Evolutionary conservation across 2,797 vertebrate genomes (phyloP).

Genomic region (Coccyzus lansbergi): DNA sequence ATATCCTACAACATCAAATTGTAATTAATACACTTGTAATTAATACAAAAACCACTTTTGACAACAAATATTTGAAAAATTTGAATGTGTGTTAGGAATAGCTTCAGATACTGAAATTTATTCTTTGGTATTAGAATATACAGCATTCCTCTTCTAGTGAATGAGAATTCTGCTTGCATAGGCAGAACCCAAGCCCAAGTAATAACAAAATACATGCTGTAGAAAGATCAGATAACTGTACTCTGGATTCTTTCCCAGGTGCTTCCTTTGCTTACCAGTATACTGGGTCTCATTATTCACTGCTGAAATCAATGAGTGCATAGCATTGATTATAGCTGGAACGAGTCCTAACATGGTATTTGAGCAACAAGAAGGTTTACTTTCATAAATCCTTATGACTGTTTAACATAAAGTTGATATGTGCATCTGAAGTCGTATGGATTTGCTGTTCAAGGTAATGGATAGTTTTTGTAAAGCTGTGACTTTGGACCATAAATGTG

Average conservation of each 20-base stretch:
- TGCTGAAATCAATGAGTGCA: neutral
- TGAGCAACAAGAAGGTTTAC: slow-evolving; percentile 26
- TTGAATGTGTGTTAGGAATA: neutral
- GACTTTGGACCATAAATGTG: neutral
- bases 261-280: slow-evolving; percentile 54
- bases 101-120: neutral
- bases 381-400: neutral
- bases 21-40: neutral
- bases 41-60: neutral
- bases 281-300: slow-evolving; percentile 35
- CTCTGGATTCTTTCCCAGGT: slow-evolving; percentile 38
- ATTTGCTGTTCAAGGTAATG: neutral
- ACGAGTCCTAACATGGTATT: neutral
- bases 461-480: neutral
- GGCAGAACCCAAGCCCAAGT: neutral
- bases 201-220: slow-evolving; percentile 14
- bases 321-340: neutral
- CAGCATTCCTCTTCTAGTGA: neutral
- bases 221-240: slow-evolving; percentile 26
- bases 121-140: neutral
- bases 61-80: neutral
- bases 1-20: neutral
- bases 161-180: slow-evolving; percentile 18
- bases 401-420: neutral
- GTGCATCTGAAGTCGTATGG: neutral